Evolutionary conservation across 2,888 invertebrate species (phyloP), one percentile per base, ranked within the genome.

Genomic region (Encarsia formosa): DNA sequence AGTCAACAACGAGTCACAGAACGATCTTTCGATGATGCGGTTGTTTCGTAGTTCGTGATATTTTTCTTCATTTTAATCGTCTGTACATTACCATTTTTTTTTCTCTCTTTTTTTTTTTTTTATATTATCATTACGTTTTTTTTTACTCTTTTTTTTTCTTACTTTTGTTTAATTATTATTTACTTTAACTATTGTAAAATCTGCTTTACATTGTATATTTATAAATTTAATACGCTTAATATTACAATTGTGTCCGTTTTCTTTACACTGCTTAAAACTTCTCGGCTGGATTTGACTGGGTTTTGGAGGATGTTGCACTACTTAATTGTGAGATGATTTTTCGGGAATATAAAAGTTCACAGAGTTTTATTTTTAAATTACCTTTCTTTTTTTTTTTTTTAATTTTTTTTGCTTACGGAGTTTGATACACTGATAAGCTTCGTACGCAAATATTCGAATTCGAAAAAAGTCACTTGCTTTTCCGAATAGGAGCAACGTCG

Each of bases 261-360:
- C 34, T 51, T 48, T 43, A 51, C 43, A 48, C 34, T 49, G 48
- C 40, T 41, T 52, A 49, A 42, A 15, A 51, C 31, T 22, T 31
- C 48, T 41, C 60, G 60, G 59, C 56, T 35, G 60, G 61, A 59
- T 42, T 56, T 57, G 61, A 54, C 52, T 56, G 53, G 59, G 54
- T 50, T 49, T 44, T 24, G 40, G 35, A 54, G 55, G 49, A 42
- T 49, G 43, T 43, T 49, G 49, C 23, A 49, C 46, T 56, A 49
- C 49, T 51, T 43, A 43, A 52, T 41, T 54, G 37, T 52, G 52
- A 32, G 47, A 39, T 54, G 50, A 34, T 50, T 39, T 39, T 41
- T n/a, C n/a, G n/a, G 52, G 38, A 50, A 41, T 50, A 39, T 44
- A 48, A 44, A 18, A 23, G 46, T 43, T 48, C 23, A 41, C 49